A percentile compares a stretch with the other conserved stretches of the same genome.
Evolutionary conservation across 2,888 invertebrate species (phyloP).

Genomic region (Heliconius sara): DNA sequence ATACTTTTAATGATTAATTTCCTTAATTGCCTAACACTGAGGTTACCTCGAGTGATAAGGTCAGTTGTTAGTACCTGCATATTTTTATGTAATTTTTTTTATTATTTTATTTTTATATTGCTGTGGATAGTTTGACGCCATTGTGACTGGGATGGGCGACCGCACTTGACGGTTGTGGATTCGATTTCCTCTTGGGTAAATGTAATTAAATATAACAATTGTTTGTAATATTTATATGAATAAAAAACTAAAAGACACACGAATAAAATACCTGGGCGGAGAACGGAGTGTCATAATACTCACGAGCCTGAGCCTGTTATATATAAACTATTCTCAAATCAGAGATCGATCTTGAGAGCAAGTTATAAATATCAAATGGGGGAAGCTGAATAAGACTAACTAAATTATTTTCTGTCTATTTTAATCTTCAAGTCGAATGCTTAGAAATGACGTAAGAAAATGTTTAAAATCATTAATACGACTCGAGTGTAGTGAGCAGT

Average conservation of each 20-base stretch:
- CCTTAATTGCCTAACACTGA: slow-evolving; percentile 1
- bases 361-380: no score
- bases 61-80: not conserved
- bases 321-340: no score
- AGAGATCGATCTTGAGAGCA: no score
- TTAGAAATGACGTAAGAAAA: not conserved
- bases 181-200: slow-evolving; percentile 7
- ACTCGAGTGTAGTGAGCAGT: not conserved
- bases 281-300: not conserved
- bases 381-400: not conserved
- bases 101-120: not conserved
- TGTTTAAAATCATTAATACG: slow-evolving; percentile 7
- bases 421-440: not conserved
- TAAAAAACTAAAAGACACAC: not conserved
- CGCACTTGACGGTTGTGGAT: not conserved
- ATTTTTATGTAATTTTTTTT: not conserved
- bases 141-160: not conserved
- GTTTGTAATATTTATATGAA: not conserved
- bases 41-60: slow-evolving; percentile 4
- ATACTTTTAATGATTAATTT: not conserved
- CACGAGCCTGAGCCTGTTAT: no score
- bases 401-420: not conserved
- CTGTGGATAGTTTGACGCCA: no score
- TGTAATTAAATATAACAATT: not conserved
- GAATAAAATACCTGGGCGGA: not conserved